Base-by-base conservation (phyloP, 2,797 vertebrate species). In the Gallinago solitaria region DNA sequence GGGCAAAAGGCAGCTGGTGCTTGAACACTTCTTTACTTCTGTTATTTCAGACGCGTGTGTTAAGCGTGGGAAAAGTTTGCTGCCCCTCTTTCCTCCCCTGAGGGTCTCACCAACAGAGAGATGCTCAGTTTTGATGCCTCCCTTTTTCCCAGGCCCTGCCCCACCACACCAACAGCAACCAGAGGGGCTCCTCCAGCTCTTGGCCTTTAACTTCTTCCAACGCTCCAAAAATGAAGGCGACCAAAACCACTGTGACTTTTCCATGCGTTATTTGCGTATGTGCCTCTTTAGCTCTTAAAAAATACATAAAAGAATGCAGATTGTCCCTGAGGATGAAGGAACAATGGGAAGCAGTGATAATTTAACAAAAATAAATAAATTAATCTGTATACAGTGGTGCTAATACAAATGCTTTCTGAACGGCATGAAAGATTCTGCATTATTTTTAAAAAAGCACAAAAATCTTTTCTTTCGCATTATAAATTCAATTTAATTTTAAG, bases 351-450 rank as follows among this genome's bases (percentile, higher is more conserved):
- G 87, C 95, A 69, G 92, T 5, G 48, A 95, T 74, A 93, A 97
- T 97, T 97, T 97, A 95, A 95, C 93, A 94, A 93, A 96, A 98
- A 97, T 96, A 96, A 95, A 97, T 88, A 95, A 96, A 97, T 93
- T 88, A 96, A 97, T 93, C 95, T 71, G 82, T 90, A 96, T 95
- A 63, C 79, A 51, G 94, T 95, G 92, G 64, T 95, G 91, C 89
- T 97, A 94, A 97, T 95, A 97, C 95, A 97, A 97, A 97, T 94
- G 85, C 87, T 67, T 82, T 94, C 81, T 97, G 96, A 97, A 95
- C 2, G 14, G 95, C 96, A 97, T 96, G 95, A 93, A 98, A 95
- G 96, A 95, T 97, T 97, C 97, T 93, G 51, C 74, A 92, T 97
- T 97, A 87, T 97, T 97, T 97, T 92, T 77, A 74, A 95, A 97